phyloP scores from a whole-genome alignment of 2,888 invertebrate genomes.

The Kryphioiulus occultus region DNA sequence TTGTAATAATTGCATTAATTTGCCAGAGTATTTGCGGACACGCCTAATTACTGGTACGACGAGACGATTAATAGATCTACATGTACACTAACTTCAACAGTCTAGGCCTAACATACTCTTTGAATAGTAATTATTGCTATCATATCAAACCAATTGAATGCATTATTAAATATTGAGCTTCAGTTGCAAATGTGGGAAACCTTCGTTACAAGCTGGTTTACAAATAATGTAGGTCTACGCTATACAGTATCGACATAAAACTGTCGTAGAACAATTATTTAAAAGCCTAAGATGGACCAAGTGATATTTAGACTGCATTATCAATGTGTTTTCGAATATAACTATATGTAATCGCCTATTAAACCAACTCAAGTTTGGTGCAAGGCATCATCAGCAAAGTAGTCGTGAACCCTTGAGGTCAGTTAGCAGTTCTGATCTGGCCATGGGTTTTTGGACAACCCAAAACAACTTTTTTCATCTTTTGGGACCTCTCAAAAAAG shows the following conservation, averaged over 20 bases:
- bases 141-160: neutral
- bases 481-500: too few relatives aligned
- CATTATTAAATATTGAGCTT: neutral
- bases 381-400: too few relatives aligned
- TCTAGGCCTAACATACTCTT: neutral
- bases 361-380: too few relatives aligned
- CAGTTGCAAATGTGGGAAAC: neutral
- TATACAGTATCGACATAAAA: neutral
- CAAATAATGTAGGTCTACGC: neutral
- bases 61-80: neutral
- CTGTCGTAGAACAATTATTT: neutral
- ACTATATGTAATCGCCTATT: too few relatives aligned
- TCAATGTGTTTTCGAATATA: too few relatives aligned
- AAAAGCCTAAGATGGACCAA: too few relatives aligned
- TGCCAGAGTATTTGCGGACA: neutral
- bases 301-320: too few relatives aligned
- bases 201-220: neutral
- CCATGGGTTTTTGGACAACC: too few relatives aligned
- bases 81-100: neutral
- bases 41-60: neutral
- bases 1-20: neutral
- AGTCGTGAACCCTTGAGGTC: too few relatives aligned
- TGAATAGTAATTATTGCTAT: neutral
- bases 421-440: too few relatives aligned
- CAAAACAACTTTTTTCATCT: too few relatives aligned